These are phyloP conservation scores for Drusus annulatus DNA, from an alignment of 1,140 invertebrate species.

Conservation along the genomic window DNA sequence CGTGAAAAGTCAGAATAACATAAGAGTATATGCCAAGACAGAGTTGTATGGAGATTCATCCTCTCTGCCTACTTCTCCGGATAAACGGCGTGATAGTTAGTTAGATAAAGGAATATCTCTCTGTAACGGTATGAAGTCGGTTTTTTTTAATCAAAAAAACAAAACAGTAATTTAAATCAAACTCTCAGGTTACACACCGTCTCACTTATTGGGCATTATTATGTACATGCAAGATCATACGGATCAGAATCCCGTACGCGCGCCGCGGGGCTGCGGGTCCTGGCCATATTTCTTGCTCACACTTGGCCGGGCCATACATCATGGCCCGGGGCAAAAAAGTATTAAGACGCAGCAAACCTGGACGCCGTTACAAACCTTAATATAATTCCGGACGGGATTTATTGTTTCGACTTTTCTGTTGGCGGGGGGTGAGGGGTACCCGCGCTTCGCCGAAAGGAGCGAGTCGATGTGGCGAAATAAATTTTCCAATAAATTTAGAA, in stretches of 20 bases:
- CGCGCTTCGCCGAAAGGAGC: background rate
- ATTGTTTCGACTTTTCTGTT: conserved; percentile 55
- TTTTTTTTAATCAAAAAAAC: too few relatives aligned
- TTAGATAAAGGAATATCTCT: too few relatives aligned
- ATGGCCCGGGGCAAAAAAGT: conserved; percentile 55
- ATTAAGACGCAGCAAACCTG: conserved; percentile 54
- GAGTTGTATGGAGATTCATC: too few relatives aligned
- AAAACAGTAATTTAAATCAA: too few relatives aligned
- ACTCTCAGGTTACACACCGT: background rate
- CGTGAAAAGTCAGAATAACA: too few relatives aligned
- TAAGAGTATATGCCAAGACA: too few relatives aligned
- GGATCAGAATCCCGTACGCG: conserved; percentile 15
- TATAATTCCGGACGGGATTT: conserved; percentile 57
- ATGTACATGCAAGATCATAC: background rate
- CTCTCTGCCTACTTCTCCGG: too few relatives aligned
- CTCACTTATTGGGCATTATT: background rate
- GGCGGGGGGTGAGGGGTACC: too few relatives aligned
- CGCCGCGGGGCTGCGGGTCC: background rate
- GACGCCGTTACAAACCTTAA: conserved; percentile 57
- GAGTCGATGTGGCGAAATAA: too few relatives aligned
- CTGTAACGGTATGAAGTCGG: too few relatives aligned
- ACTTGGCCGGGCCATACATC: conserved; percentile 29
- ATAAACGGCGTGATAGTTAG: too few relatives aligned
- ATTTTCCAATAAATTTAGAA: too few relatives aligned
- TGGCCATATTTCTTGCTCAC: conserved; percentile 31